Percentiles rank a stretch among this genome's conserved stretches.
Evolutionary conservation across 1,140 invertebrate genomes (phyloP).

Genomic region (Bradysia coprophila): DNA sequence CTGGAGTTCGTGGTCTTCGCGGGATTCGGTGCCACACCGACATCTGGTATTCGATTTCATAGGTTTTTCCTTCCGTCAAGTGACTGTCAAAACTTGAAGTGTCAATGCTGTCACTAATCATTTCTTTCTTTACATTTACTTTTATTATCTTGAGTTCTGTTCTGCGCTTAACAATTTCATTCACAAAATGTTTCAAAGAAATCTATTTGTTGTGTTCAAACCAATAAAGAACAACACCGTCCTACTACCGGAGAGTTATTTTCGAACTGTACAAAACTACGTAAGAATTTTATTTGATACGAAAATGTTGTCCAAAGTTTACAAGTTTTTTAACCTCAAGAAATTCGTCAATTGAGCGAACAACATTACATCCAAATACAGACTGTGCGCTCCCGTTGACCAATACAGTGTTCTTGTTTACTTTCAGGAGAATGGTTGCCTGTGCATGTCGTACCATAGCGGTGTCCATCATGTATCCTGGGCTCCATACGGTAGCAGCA

Average conservation of each 20-base stretch:
- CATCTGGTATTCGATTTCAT: too few relatives aligned
- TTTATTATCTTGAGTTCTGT: too few relatives aligned
- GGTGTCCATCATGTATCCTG: conserved; percentile 18
- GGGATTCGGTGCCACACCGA: too few relatives aligned
- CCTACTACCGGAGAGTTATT: conserved; percentile 18
- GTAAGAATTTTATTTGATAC: conserved; percentile 11
- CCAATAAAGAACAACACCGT: conserved; percentile 18
- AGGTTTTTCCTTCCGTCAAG: too few relatives aligned
- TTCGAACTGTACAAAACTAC: conserved; percentile 20
- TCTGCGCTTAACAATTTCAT: too few relatives aligned
- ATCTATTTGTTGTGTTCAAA: conserved; percentile 20
- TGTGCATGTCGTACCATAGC: conserved; percentile 13
- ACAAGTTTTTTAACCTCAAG: not conserved
- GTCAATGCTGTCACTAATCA: too few relatives aligned
- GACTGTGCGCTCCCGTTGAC: too few relatives aligned
- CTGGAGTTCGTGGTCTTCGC: too few relatives aligned
- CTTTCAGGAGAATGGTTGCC: conserved; percentile 20
- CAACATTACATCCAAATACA: too few relatives aligned
- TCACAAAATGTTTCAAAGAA: conserved; percentile 19
- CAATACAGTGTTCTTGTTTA: conserved; percentile 4
- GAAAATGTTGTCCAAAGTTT: not conserved
- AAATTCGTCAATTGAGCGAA: not conserved
- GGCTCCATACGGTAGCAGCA: conserved; percentile 15
- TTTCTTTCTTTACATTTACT: too few relatives aligned
- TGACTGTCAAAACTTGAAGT: too few relatives aligned